Conservation (phyloP, 2,113 vertebrate species). For the Mixornis gularis region DNA sequence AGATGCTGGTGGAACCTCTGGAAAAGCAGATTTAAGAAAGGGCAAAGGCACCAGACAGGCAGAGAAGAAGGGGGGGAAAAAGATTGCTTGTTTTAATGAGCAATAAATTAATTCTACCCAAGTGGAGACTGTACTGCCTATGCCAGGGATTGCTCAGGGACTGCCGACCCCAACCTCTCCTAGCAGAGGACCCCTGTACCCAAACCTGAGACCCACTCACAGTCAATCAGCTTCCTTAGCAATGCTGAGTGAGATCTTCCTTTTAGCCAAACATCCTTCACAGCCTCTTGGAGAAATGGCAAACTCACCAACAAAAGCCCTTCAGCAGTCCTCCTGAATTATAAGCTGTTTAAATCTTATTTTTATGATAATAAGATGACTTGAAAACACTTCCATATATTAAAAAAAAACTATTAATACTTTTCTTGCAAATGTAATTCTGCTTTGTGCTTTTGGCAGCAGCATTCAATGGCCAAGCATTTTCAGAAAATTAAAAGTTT, state of each 20-base stretch:
- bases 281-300: neutral
- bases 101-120: neutral
- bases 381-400: neutral
- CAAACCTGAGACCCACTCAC: neutral
- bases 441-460: neutral
- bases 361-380: neutral
- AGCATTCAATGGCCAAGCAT: accelerated
- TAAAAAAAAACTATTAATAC: neutral
- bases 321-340: neutral
- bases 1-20: neutral
- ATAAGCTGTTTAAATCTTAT: neutral
- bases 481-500: neutral
- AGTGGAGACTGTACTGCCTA: neutral
- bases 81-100: neutral
- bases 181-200: neutral
- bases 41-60: neutral
- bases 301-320: neutral
- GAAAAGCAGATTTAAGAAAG: neutral
- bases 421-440: neutral
- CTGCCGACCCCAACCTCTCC: accelerated
- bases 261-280: neutral
- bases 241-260: neutral
- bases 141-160: neutral
- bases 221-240: neutral
- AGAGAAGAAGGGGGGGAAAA: neutral